Evolutionary conservation across 2,888 invertebrate species (phyloP).

Genomic region (Pristionchus japonicus): DNA sequence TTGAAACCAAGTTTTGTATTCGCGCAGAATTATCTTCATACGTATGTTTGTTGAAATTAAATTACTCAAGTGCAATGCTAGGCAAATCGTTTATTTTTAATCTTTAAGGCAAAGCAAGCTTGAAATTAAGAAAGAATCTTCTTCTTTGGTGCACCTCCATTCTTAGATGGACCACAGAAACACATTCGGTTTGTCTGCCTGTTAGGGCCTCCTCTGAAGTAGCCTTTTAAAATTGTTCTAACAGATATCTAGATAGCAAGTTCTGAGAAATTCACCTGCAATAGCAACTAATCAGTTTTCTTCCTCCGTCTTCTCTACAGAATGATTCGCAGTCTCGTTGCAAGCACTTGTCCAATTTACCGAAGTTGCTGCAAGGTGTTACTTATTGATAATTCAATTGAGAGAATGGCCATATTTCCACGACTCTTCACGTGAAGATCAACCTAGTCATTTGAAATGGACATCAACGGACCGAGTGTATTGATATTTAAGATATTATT

Average conservation of each 20-base stretch:
- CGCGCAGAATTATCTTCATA: too few relatives aligned
- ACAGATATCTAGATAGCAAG: neutral
- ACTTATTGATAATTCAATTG: neutral
- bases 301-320: slow-evolving; percentile 36
- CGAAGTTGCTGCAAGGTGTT: slow-evolving; percentile 17
- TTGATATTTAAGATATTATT: too few relatives aligned
- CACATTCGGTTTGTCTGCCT: slow-evolving; percentile 10
- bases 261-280: slow-evolving; percentile 36
- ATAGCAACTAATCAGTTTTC: slow-evolving; percentile 36
- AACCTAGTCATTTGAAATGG: too few relatives aligned
- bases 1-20: neutral
- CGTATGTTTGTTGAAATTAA: too few relatives aligned
- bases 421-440: too few relatives aligned
- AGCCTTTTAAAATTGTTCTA: neutral
- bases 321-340: slow-evolving; percentile 2
- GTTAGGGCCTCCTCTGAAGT: slow-evolving; percentile 39
- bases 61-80: too few relatives aligned
- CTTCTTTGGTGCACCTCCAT: slow-evolving; percentile 20
- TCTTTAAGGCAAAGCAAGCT: neutral
- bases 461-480: too few relatives aligned
- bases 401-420: neutral
- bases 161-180: slow-evolving; percentile 43
- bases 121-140: neutral
- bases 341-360: slow-evolving; percentile 17
- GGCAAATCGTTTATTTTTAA: too few relatives aligned